Evolutionary conservation across 2,888 invertebrate genomes (phyloP).

Genomic region (Hoplodrina ambigua): DNA sequence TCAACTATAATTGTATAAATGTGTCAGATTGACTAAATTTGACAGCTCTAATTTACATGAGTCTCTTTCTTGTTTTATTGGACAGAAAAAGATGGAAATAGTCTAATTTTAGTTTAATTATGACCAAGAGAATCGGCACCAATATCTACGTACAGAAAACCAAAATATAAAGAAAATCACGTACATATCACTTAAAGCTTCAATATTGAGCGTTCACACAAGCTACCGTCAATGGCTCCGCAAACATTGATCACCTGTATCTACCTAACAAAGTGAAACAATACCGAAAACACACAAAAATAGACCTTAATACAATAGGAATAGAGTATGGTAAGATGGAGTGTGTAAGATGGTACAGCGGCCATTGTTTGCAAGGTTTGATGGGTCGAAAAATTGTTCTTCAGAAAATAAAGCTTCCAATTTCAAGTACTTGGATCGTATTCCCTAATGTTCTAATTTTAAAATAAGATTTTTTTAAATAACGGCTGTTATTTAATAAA

Average conservation of each 20-base stretch:
- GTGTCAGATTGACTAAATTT: too few relatives aligned
- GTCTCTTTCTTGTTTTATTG: too few relatives aligned
- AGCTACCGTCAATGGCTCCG: conserved; percentile 46
- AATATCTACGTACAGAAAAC: not conserved
- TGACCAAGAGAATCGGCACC: too few relatives aligned
- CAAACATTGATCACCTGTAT: conserved; percentile 64
- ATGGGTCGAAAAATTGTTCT: conserved; percentile 64
- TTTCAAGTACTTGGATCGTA: conserved; percentile 30
- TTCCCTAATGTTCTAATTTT: conserved; percentile 30
- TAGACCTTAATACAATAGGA: accelerated
- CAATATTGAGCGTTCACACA: conserved; percentile 48
- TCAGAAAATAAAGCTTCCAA: conserved; percentile 48
- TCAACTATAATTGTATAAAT: too few relatives aligned
- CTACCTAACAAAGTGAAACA: conserved; percentile 25
- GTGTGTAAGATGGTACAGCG: conserved; percentile 17
- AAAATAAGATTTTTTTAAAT: not conserved
- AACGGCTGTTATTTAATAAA: too few relatives aligned
- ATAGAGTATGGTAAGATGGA: not conserved
- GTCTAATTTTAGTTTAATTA: too few relatives aligned
- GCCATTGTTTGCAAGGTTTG: conserved; percentile 56
- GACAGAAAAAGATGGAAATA: too few relatives aligned
- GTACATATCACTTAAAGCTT: conserved; percentile 23
- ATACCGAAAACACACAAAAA: not conserved
- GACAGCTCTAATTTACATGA: too few relatives aligned
- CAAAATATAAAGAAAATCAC: conserved; percentile 38